A percentile compares a stretch with the other conserved stretches of the same genome.
These are phyloP conservation scores for Amaurobius ferox DNA, from an alignment of 2,888 invertebrate genomes.

Conservation along the genomic window DNA sequence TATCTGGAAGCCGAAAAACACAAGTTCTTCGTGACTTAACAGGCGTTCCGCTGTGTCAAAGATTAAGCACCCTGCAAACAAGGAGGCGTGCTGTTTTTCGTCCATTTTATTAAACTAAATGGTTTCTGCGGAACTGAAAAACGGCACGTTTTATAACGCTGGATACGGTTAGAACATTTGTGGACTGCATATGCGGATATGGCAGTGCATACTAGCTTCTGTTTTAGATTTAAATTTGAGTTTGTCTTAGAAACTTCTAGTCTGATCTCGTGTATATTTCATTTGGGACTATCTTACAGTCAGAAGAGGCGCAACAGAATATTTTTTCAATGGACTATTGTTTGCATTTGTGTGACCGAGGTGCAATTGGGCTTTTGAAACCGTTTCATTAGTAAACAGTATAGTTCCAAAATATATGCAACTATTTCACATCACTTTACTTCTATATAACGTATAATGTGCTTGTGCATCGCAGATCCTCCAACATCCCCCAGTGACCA, in stretches of 20 bases:
- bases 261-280: no score
- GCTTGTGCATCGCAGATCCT: no score
- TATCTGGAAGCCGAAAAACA: conserved; percentile 63
- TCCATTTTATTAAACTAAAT: conserved; percentile 73
- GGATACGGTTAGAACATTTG: conserved; percentile 64
- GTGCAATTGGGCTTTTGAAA: not conserved
- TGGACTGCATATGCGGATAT: conserved; percentile 39
- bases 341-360: no score
- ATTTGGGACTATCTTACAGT: not conserved
- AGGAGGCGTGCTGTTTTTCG: conserved; percentile 69
- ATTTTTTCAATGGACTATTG: no score
- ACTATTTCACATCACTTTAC: no score
- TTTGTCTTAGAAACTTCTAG: not conserved
- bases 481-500: no score
- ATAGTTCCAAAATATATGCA: not conserved
- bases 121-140: conserved; percentile 70
- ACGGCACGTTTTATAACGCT: conserved; percentile 70
- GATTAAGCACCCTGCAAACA: conserved; percentile 70
- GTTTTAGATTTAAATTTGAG: not conserved
- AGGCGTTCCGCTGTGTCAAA: conserved; percentile 71
- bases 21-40: conserved; percentile 71
- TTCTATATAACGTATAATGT: no score
- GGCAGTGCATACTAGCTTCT: not conserved
- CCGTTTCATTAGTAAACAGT: not conserved
- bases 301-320: no score